Conservation (phyloP, 2,888 invertebrate species). For the Vesta saturnalis region DNA sequence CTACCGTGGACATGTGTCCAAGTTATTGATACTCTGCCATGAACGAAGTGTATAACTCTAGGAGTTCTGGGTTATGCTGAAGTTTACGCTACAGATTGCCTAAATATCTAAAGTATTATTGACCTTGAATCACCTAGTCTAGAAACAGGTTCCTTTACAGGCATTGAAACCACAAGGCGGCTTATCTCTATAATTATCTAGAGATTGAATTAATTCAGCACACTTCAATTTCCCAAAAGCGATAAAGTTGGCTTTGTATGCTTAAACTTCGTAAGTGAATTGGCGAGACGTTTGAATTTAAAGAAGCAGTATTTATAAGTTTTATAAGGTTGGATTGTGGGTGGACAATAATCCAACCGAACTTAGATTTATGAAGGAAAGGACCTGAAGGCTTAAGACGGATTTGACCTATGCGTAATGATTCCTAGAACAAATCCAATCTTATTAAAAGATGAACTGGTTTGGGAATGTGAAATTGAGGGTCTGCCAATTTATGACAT, state of each 20-base stretch:
- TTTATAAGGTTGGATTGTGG: too few species aligned
- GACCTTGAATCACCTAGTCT: not conserved
- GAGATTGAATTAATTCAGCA: not conserved
- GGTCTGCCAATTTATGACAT: too few species aligned
- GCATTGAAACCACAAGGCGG: not conserved
- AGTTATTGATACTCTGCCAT: not conserved
- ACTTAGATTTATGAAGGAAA: not conserved
- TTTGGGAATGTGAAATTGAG: not conserved
- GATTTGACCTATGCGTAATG: too few species aligned
- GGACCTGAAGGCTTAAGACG: not conserved
- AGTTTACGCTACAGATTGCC: too few species aligned
- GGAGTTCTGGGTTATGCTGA: not conserved
- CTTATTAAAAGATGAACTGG: not conserved
- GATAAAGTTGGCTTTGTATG: not conserved
- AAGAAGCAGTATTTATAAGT: not conserved
- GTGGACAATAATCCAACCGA: not conserved
- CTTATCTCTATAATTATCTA: not conserved
- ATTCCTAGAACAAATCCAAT: not conserved
- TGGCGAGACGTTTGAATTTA: not conserved
- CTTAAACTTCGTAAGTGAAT: too few species aligned
- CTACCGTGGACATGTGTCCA: too few species aligned
- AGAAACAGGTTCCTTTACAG: not conserved
- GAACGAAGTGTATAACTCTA: not conserved
- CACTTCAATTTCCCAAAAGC: not conserved
- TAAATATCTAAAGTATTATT: not conserved